These are phyloP conservation scores for Stegostoma tigrinum DNA, from an alignment of 2,113 vertebrate species.

Conservation along the genomic window DNA sequence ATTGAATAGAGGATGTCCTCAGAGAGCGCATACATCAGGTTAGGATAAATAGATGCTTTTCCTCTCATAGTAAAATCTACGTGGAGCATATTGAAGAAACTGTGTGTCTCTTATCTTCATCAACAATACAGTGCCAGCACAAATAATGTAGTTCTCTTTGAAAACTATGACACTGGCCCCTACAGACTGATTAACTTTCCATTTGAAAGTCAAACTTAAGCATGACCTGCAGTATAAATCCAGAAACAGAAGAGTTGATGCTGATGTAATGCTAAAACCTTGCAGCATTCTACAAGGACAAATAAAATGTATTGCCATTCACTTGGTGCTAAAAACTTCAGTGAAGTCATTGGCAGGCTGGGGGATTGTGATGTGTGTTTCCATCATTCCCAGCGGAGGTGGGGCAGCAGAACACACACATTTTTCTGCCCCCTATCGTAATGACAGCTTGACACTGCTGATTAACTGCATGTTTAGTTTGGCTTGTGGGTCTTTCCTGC, in stretches of 20 bases:
- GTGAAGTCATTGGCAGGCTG: neutral
- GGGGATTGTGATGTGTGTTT: neutral
- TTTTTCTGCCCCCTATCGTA: too few relatives aligned
- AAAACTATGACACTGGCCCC: neutral
- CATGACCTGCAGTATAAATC: neutral
- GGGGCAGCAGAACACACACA: neutral
- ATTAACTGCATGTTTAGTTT: too few relatives aligned
- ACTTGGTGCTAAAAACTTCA: neutral
- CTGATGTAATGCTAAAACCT: neutral
- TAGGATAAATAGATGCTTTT: neutral
- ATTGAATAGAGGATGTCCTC: neutral
- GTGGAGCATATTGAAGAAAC: neutral
- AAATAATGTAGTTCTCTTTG: neutral
- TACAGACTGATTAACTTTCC: conserved; percentile 2
- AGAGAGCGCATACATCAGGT: neutral
- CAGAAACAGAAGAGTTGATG: neutral
- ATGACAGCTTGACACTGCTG: too few relatives aligned
- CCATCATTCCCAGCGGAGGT: neutral
- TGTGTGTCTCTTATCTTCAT: neutral
- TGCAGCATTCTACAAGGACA: neutral
- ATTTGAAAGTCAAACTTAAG: neutral
- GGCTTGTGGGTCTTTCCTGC: too few relatives aligned
- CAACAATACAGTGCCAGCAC: neutral
- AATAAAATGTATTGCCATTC: neutral
- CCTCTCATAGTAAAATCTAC: neutral